Base-by-base conservation (phyloP, 2,797 vertebrate genomes). In the Lycodopsis pacificus region DNA sequence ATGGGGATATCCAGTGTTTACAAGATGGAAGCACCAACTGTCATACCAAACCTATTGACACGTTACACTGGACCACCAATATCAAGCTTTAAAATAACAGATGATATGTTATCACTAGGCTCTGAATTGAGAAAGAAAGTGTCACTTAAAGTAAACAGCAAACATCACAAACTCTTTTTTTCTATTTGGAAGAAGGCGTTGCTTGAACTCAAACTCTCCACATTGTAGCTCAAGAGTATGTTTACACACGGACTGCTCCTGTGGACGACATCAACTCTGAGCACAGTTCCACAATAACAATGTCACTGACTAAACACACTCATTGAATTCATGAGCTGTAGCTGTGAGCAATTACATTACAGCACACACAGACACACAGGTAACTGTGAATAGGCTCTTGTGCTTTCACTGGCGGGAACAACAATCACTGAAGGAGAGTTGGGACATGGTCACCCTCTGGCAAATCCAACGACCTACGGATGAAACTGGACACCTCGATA, bases 1-100 rank as follows among this genome's bases (percentile, higher is more conserved):
- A 77, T 64, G 40, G 22, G 22, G n/a, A 64, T 22, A 71, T 70
- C 67, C 53, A 74, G 10, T 69, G 76, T 76, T 71, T 80, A 59
- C 42, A 34, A 67, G 54, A 75, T 49, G n/a, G 36, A 30, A 80
- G 48, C 17, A 9, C 38, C 65, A 75, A 66, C 63, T 73, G 62
- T 66, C 74, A 77, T 2, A 15, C 0, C 12, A 15, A 27, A 76
- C 44, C 64, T 57, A 57, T 4, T 49, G 67, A 76, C 72, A 73
- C 56, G 65, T 46, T 76, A 62, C 42, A 58, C 38, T 38, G 11
- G 8, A 46, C 56, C 8, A 40, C 3, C 32, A 68, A 59, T 13
- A 59, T 54, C 3, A 1, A 62, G 19, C 56, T 36, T 34, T 56
- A 11, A 67, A 54, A 13, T 49, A 48, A 32, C 3, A 14, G 13